A percentile compares a stretch with the other conserved stretches of the same genome.
Evolutionary conservation across 2,113 vertebrate species (phyloP).

Genomic region (Calcarius ornatus): DNA sequence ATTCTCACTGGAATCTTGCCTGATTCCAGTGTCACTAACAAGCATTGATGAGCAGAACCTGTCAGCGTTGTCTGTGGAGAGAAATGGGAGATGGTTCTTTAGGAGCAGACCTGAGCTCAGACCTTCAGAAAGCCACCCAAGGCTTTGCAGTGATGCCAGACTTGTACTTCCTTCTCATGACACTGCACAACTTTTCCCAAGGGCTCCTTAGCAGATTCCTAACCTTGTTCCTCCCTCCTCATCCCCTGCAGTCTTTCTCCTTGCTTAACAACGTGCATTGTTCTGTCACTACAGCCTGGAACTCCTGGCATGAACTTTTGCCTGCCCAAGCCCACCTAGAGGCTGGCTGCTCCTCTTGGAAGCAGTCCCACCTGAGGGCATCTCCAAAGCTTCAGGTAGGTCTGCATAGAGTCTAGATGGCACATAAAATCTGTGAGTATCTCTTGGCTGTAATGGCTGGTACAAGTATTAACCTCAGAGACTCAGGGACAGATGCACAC

Average conservation of each 20-base stretch:
- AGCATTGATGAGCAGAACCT: fast-evolving
- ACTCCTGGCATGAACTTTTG: not conserved
- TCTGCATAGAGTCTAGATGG: not conserved
- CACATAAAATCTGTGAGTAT: not conserved
- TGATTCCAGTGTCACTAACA: not conserved
- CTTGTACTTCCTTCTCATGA: not conserved
- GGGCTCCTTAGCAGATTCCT: not conserved
- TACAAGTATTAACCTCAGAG: not conserved
- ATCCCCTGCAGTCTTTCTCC: not conserved
- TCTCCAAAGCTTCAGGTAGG: not conserved
- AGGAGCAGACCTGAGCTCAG: not conserved
- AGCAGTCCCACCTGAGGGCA: not conserved
- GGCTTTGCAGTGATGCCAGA: not conserved
- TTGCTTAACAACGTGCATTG: not conserved
- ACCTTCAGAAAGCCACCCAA: not conserved
- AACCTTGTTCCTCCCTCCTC: not conserved
- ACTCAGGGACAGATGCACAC: not conserved
- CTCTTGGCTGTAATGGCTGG: not conserved
- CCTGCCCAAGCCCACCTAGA: not conserved
- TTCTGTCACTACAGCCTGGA: not conserved
- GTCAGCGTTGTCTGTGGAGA: not conserved
- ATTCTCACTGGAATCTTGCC: too few species aligned
- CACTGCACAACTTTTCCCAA: not conserved
- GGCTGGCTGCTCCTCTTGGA: not conserved
- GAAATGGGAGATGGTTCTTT: not conserved